These are phyloP conservation scores for Tapirus indicus DNA, from an alignment of 2,797 vertebrate species.

Conservation along the genomic window DNA sequence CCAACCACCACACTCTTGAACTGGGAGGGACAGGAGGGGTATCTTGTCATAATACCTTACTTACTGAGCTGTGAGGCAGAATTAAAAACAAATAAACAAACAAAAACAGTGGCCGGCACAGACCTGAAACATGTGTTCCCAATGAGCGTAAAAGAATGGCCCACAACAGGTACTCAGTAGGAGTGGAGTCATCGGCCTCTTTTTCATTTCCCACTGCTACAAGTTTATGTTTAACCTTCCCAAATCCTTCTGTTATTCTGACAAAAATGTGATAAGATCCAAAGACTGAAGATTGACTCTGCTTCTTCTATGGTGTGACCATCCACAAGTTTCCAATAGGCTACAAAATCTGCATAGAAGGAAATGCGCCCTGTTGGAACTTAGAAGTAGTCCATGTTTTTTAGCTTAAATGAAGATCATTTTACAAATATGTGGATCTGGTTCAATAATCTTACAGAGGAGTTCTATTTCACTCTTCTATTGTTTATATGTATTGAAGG, in stretches of 20 bases:
- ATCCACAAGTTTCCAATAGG: background rate
- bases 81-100: background rate
- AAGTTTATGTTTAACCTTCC: background rate
- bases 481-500: background rate
- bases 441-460: background rate
- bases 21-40: accelerated
- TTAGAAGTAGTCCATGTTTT: background rate
- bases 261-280: background rate
- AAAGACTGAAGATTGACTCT: background rate
- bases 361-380: accelerated
- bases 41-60: background rate
- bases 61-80: background rate
- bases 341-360: background rate
- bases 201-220: background rate
- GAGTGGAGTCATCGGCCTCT: no score
- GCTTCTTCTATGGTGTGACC: no score
- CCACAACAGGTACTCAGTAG: background rate
- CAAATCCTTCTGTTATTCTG: background rate
- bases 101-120: background rate
- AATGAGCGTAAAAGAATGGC: accelerated
- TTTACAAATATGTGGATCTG: background rate
- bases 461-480: background rate
- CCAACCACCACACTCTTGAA: background rate
- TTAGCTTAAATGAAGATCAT: background rate
- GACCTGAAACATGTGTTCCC: background rate